phyloP scores from a whole-genome alignment of 2,113 vertebrate species.

The Jaculus jaculus region DNA sequence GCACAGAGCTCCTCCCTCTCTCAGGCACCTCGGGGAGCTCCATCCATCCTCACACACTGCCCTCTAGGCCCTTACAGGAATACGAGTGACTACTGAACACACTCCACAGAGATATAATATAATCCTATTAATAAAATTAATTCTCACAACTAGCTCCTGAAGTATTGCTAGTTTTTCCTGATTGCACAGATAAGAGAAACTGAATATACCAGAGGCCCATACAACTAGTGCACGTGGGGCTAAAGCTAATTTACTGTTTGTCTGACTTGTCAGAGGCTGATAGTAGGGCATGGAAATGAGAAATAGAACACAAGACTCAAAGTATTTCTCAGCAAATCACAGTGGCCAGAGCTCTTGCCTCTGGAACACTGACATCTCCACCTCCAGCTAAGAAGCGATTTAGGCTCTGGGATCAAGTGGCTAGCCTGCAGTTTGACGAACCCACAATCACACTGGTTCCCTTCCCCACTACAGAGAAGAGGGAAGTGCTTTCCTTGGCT shows the following conservation, averaged over 20 bases:
- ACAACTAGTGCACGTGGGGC: not conserved
- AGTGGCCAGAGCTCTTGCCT: not conserved
- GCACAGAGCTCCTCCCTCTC: not conserved
- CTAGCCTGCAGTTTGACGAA: not conserved
- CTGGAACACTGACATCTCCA: not conserved
- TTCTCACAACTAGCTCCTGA: not conserved
- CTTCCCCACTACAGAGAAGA: conserved; percentile 19
- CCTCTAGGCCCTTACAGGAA: not conserved
- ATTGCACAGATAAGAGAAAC: not conserved
- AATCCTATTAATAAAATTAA: conserved; percentile 1
- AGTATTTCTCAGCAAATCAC: not conserved
- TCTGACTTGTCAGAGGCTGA: not conserved
- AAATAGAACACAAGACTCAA: not conserved
- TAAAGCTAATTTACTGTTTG: conserved; percentile 16
- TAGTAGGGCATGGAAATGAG: not conserved
- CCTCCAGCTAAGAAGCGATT: not conserved
- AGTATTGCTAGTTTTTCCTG: not conserved
- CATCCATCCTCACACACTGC: not conserved
- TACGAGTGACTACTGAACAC: not conserved
- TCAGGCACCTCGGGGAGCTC: not conserved
- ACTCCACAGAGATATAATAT: not conserved
- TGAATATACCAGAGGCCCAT: conserved; percentile 24
- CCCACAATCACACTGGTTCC: not conserved
- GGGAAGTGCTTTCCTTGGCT: conserved; percentile 25
- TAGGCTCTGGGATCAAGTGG: not conserved